phyloP scores from a whole-genome alignment of 2,113 vertebrate genomes.

The Myrmecophaga tridactyla region DNA sequence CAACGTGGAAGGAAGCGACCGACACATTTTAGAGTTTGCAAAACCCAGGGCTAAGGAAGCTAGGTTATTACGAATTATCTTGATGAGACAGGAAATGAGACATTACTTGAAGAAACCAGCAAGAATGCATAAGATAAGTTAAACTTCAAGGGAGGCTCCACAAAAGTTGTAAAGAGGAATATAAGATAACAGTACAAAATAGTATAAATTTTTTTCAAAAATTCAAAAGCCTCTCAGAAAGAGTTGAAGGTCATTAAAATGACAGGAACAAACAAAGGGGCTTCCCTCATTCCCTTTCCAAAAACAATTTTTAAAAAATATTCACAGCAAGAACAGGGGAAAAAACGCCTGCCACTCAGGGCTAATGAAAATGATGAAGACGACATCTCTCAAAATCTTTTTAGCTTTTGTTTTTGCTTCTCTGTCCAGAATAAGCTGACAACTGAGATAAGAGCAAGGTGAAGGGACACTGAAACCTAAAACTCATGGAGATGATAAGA shows the following conservation, averaged over 20 bases:
- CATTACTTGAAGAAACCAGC: neutral
- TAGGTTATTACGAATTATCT: neutral
- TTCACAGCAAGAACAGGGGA: neutral
- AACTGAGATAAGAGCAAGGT: neutral
- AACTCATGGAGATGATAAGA: neutral
- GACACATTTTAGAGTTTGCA: neutral
- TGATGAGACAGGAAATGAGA: constrained; percentile 21
- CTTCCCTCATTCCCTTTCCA: neutral
- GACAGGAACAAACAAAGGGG: neutral
- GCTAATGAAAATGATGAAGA: neutral
- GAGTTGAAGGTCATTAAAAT: neutral
- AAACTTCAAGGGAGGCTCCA: neutral
- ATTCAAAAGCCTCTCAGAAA: neutral
- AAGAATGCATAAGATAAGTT: neutral
- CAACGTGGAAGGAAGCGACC: neutral
- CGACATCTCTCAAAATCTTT: neutral
- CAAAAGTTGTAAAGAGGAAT: neutral
- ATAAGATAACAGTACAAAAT: neutral
- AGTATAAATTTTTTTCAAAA: neutral
- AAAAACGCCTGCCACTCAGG: neutral
- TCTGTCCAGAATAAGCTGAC: neutral
- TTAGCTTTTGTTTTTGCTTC: neutral
- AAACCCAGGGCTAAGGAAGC: constrained; percentile 9
- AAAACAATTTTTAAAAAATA: neutral
- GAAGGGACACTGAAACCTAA: neutral